Conservation (phyloP, 2,888 invertebrate species). For the Tachina fera region DNA sequence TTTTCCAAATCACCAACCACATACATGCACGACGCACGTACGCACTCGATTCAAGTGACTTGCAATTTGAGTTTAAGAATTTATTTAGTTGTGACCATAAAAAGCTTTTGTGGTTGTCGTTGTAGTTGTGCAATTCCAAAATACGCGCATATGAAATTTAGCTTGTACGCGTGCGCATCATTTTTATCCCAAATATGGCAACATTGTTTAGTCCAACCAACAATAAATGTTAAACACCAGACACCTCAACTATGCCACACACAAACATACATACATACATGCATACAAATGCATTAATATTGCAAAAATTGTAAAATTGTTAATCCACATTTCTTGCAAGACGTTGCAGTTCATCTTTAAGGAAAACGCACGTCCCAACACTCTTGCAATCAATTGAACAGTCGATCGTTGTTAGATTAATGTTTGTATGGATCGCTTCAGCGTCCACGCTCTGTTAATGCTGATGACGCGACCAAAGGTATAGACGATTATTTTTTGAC, state of each 20-base stretch:
- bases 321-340: slow-evolving; percentile 68
- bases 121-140: slow-evolving; percentile 22
- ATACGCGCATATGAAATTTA: slow-evolving; percentile 49
- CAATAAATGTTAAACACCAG: slow-evolving; percentile 63
- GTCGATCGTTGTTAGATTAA: slow-evolving; percentile 22
- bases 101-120: slow-evolving; percentile 43
- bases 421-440: slow-evolving; percentile 49
- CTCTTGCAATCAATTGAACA: slow-evolving; percentile 24
- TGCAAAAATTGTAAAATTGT: slow-evolving; percentile 50
- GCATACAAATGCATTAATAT: slow-evolving; percentile 3
- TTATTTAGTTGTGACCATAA: slow-evolving; percentile 65
- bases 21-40: slow-evolving; percentile 3
- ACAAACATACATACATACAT: not conserved
- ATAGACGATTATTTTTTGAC: slow-evolving; percentile 69
- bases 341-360: slow-evolving; percentile 11
- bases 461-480: slow-evolving; percentile 58
- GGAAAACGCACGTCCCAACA: slow-evolving; percentile 2
- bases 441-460: slow-evolving; percentile 19
- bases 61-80: slow-evolving; percentile 1
- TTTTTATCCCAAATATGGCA: slow-evolving; percentile 73
- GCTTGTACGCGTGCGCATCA: slow-evolving; percentile 78
- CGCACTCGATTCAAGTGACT: not conserved
- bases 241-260: slow-evolving; percentile 56
- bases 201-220: slow-evolving; percentile 57
- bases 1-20: slow-evolving; percentile 47